phyloP scores from a whole-genome alignment of 2,797 vertebrate species.

The Anas capensis region DNA sequence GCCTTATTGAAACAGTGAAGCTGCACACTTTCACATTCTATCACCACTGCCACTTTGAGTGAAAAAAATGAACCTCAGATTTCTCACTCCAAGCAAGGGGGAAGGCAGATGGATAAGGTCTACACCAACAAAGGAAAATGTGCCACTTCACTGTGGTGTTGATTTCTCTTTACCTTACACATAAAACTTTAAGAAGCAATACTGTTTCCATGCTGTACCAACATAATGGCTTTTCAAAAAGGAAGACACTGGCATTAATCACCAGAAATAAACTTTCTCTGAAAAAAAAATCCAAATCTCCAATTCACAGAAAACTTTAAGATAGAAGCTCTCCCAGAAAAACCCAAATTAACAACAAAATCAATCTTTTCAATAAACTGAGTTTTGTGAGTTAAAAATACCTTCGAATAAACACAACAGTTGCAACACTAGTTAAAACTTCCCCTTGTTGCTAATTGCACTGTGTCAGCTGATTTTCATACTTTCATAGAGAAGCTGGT shows the following conservation, averaged over 20 bases:
- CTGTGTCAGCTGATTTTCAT: constrained; percentile 33
- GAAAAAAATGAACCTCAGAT: neutral
- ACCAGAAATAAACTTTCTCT: neutral
- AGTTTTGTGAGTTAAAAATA: neutral
- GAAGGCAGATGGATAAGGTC: neutral
- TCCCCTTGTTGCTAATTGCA: constrained; percentile 21
- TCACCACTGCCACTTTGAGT: neutral
- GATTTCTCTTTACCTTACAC: neutral
- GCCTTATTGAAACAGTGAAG: neutral
- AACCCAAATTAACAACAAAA: neutral
- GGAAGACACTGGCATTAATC: neutral
- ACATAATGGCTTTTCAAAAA: neutral
- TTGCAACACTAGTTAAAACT: constrained; percentile 56
- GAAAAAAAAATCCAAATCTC: neutral
- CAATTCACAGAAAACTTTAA: neutral
- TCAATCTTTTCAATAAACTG: neutral
- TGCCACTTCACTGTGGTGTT: neutral
- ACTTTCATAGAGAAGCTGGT: constrained; percentile 60
- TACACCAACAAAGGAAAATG: neutral
- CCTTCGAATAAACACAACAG: neutral
- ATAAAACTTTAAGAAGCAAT: neutral
- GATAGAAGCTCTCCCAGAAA: neutral
- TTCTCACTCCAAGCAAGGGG: neutral
- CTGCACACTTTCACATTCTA: neutral
- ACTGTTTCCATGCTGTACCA: neutral